phyloP scores from a whole-genome alignment of 2,113 vertebrate genomes.

The Triplophysa rosa region DNA sequence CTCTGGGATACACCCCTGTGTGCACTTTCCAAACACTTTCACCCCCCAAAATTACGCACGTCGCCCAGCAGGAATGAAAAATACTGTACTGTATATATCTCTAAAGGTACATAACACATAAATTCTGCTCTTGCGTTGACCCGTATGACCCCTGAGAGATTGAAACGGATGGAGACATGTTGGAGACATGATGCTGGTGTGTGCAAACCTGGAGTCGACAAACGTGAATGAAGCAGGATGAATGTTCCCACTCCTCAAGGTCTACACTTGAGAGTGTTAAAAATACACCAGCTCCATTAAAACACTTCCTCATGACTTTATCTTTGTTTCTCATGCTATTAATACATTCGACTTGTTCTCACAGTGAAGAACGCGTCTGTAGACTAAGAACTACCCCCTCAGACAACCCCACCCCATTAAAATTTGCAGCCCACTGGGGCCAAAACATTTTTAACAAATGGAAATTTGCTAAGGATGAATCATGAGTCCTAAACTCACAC shows the following conservation, averaged over 20 bases:
- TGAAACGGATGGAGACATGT: slow-evolving; percentile 6
- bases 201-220: background rate
- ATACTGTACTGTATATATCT: slow-evolving; percentile 47
- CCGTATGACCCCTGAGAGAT: slow-evolving; percentile 9
- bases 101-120: background rate
- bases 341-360: background rate
- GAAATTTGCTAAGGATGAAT: too few species aligned
- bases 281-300: slow-evolving; percentile 29
- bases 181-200: background rate
- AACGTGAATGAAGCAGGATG: slow-evolving; percentile 3
- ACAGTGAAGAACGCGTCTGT: background rate
- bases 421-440: background rate
- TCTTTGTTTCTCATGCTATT: slow-evolving; percentile 3
- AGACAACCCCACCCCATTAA: background rate
- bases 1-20: slow-evolving; percentile 58
- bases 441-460: background rate
- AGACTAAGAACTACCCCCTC: background rate
- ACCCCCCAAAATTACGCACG: slow-evolving; percentile 56
- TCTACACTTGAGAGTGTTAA: slow-evolving; percentile 27
- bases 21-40: slow-evolving; percentile 58
- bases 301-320: background rate
- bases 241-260: slow-evolving; percentile 27
- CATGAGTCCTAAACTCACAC: too few species aligned
- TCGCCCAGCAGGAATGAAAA: slow-evolving; percentile 69
- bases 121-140: slow-evolving; percentile 3